Evolutionary conservation across 2,797 vertebrate species (phyloP).

Genomic region (Heteromormyrus szaboi): DNA sequence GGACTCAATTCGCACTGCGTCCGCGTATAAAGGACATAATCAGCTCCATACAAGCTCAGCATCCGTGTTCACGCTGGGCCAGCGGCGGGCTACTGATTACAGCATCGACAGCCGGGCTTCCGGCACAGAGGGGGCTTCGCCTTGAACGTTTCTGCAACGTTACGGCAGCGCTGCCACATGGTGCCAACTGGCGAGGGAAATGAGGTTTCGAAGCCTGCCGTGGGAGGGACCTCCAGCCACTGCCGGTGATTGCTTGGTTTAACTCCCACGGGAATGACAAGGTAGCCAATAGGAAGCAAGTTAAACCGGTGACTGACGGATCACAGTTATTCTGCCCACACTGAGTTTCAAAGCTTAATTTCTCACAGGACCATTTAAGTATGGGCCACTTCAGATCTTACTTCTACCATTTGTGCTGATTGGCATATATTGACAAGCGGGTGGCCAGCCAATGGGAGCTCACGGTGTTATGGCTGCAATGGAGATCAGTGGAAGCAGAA

Average conservation of each 20-base stretch:
- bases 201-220: background rate
- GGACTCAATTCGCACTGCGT: background rate
- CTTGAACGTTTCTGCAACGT: background rate
- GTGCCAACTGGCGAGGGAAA: background rate
- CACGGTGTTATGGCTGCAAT: background rate
- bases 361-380: background rate
- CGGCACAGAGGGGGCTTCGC: background rate
- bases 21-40: slow-evolving; percentile 1
- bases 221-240: background rate
- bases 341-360: background rate
- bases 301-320: background rate
- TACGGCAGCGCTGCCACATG: background rate
- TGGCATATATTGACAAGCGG: background rate
- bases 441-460: background rate
- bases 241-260: background rate
- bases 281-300: background rate
- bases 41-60: background rate
- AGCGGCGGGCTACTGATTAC: background rate
- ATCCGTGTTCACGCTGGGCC: background rate
- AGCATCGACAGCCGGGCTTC: background rate
- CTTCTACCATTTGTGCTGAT: background rate
- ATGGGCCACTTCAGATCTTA: background rate
- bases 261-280: background rate
- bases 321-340: background rate
- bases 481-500: background rate